Percentiles rank a stretch among this genome's conserved stretches.
phyloP scores from a whole-genome alignment of 2,113 vertebrate genomes.

The Sylvilagus bachmani region DNA sequence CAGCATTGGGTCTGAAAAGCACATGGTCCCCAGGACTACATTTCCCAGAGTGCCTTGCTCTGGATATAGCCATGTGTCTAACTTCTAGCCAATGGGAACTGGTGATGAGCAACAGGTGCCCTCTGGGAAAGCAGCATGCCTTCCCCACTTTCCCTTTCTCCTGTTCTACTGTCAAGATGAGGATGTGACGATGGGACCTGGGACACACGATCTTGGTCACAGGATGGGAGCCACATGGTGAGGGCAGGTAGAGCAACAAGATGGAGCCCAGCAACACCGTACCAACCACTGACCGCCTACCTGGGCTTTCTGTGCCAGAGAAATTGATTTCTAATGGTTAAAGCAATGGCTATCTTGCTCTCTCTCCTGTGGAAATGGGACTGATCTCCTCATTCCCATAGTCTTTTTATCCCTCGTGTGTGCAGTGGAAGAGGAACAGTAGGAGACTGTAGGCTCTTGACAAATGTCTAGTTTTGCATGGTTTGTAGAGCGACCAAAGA shows the following conservation, averaged over 20 bases:
- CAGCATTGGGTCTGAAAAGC: background rate
- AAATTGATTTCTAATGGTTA: background rate
- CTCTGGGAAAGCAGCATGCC: background rate
- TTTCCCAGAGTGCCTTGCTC: background rate
- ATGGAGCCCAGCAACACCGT: background rate
- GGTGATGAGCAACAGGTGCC: background rate
- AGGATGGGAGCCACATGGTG: background rate
- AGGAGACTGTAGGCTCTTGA: background rate
- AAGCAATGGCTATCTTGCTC: background rate
- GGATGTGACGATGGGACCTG: background rate
- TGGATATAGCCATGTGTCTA: background rate
- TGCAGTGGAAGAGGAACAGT: background rate
- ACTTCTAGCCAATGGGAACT: background rate
- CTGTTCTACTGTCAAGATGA: background rate
- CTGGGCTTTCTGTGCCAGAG: background rate
- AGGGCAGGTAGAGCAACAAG: background rate
- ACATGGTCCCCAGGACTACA: background rate
- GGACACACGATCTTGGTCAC: background rate
- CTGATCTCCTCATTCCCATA: background rate
- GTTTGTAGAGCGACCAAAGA: background rate
- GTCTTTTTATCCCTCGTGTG: background rate
- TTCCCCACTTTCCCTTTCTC: no score
- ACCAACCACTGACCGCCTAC: no score
- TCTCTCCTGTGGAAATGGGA: background rate
- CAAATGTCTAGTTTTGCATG: background rate